These are phyloP conservation scores for Drosophila bunnanda DNA, from an alignment of 2,888 invertebrate genomes.

Conservation along the genomic window DNA sequence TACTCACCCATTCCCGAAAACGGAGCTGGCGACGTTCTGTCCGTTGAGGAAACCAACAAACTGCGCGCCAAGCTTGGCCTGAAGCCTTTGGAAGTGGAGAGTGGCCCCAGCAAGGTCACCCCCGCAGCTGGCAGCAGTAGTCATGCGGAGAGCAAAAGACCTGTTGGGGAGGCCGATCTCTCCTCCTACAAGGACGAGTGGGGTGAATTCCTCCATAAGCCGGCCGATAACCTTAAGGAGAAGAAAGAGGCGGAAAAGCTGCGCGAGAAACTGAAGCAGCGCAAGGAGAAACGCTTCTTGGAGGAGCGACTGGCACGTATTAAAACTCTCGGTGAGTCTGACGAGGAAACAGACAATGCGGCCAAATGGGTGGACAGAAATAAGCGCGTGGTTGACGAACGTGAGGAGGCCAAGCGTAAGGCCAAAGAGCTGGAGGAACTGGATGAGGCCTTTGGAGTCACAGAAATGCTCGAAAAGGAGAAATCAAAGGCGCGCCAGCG, in stretches of 20 bases:
- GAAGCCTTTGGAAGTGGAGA: conserved; percentile 92
- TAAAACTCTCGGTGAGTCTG: conserved; percentile 91
- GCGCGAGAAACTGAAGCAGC: conserved; percentile 90
- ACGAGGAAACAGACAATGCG: conserved; percentile 91
- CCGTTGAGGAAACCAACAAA: conserved; percentile 94
- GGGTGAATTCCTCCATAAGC: conserved; percentile 95
- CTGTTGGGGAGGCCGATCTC: conserved; percentile 73
- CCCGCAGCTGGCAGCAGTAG: conserved; percentile 36
- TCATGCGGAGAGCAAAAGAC: conserved; percentile 51
- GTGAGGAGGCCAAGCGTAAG: conserved; percentile 91
- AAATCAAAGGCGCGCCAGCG: conserved; percentile 86
- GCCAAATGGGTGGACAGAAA: conserved; percentile 93
- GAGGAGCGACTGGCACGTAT: conserved; percentile 88
- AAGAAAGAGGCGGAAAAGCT: conserved; percentile 92
- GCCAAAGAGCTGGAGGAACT: conserved; percentile 97
- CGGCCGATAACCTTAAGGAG: conserved; percentile 90
- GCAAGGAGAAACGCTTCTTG: conserved; percentile 90
- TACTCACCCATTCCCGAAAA: conserved; percentile 83
- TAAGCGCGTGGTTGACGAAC: conserved; percentile 91
- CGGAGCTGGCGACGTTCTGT: conserved; percentile 87
- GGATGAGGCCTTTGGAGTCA: conserved; percentile 97
- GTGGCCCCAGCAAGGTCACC: conserved; percentile 81
- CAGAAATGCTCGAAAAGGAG: conserved; percentile 93
- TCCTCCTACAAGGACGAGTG: conserved; percentile 83
- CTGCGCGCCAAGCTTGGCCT: conserved; percentile 96